Percentiles rank a stretch among this genome's conserved stretches.
phyloP scores from a whole-genome alignment of 1,140 invertebrate genomes.

The Riptortus pedestris region DNA sequence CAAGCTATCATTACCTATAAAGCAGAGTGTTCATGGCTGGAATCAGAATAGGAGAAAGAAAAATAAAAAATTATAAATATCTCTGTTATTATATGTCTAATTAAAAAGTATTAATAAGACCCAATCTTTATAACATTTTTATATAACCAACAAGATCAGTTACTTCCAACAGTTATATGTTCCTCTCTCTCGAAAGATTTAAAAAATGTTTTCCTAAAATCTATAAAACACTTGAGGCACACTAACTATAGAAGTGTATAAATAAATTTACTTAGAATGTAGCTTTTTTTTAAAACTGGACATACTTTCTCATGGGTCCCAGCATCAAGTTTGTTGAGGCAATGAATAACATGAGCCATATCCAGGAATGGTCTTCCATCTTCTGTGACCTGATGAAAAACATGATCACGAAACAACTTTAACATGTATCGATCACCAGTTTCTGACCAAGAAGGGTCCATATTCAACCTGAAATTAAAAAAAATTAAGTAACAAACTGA shows the following conservation, averaged over 20 bases:
- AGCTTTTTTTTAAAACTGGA: conserved; percentile 19
- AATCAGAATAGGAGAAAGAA: too few species aligned
- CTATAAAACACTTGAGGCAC: too few species aligned
- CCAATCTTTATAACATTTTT: too few species aligned
- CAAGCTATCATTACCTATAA: too few species aligned
- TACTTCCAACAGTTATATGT: too few species aligned
- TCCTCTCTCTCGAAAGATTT: too few species aligned
- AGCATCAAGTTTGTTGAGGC: conserved; percentile 86
- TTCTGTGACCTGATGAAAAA: conserved; percentile 87
- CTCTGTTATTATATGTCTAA: too few species aligned
- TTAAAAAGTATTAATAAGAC: too few species aligned
- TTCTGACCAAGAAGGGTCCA: conserved; percentile 91
- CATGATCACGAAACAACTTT: conserved; percentile 93
- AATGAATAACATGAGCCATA: conserved; percentile 85
- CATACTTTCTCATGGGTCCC: conserved; percentile 76
- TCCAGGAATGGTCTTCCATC: conserved; percentile 92
- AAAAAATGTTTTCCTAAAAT: not conserved
- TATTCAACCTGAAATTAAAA: conserved; percentile 67
- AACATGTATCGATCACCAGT: conserved; percentile 95
- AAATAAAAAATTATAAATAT: too few species aligned
- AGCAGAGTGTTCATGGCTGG: too few species aligned
- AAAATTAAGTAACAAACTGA: conserved; percentile 5
- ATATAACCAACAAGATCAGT: too few species aligned
- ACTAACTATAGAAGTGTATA: not conserved
- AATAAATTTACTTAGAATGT: not conserved